A percentile compares a stretch with the other conserved stretches of the same genome.
Conservation (phyloP, 2,888 invertebrate species). For the Chrysolina haemoptera region DNA sequence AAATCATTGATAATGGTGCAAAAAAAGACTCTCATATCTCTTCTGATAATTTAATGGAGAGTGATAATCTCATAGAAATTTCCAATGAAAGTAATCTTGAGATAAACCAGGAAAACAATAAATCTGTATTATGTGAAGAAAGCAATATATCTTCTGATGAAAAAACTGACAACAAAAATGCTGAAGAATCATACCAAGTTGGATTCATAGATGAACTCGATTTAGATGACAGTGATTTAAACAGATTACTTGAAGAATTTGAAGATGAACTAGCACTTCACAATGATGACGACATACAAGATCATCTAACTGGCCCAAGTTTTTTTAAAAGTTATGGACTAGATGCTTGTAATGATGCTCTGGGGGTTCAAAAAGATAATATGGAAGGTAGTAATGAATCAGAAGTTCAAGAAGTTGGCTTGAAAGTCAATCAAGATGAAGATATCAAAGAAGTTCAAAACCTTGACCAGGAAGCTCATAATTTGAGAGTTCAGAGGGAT, state of each 20-base stretch:
- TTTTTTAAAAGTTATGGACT: background rate
- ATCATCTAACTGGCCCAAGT: slow-evolving; percentile 31
- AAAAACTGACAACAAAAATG: background rate
- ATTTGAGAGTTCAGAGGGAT: background rate
- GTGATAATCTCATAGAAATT: background rate
- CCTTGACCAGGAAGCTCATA: slow-evolving; percentile 54
- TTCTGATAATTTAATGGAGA: background rate
- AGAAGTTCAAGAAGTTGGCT: background rate
- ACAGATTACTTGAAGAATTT: slow-evolving; percentile 44
- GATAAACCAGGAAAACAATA: background rate
- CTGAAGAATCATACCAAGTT: slow-evolving; percentile 36
- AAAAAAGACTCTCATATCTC: background rate
- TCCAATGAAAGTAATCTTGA: background rate
- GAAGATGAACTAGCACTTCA: slow-evolving; percentile 35
- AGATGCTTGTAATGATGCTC: background rate
- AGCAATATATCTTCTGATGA: background rate
- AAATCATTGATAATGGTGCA: background rate
- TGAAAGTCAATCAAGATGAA: background rate
- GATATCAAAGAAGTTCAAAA: slow-evolving; percentile 28
- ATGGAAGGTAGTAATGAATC: background rate
- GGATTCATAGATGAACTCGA: slow-evolving; percentile 63
- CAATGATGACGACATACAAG: slow-evolving; percentile 64
- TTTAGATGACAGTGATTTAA: slow-evolving; percentile 56
- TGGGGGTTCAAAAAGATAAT: background rate
- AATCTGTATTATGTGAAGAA: background rate